Evolutionary conservation across 2,797 vertebrate genomes (phyloP).

Genomic region (Macrochelys suwanniensis): DNA sequence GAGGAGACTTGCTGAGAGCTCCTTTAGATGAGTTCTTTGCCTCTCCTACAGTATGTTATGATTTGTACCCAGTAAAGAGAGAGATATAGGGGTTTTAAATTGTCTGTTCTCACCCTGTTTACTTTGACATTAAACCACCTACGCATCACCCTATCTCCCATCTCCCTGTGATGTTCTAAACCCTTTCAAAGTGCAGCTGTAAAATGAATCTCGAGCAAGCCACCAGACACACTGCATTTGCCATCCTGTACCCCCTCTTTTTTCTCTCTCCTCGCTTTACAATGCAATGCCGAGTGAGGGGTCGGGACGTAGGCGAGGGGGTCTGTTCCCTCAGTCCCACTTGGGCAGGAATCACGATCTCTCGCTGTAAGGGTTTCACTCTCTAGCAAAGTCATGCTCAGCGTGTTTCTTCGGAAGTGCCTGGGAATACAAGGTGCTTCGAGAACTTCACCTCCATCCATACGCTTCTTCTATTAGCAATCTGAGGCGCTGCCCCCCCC

Average conservation of each 20-base stretch:
- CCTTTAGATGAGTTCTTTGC: constrained; percentile 75
- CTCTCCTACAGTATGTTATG: constrained; percentile 59
- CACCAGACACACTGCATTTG: background rate
- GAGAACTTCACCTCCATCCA: constrained; percentile 14
- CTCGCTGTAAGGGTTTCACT: background rate
- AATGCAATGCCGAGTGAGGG: background rate
- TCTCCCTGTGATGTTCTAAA: constrained; percentile 25
- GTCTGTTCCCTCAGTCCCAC: background rate
- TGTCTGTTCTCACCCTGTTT: constrained; percentile 79
- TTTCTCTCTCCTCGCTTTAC: background rate
- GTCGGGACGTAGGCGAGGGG: background rate
- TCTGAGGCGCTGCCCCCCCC: constrained; percentile 38
- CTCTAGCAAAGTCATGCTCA: background rate
- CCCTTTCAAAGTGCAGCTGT: constrained; percentile 13
- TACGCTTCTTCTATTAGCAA: background rate
- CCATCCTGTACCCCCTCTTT: background rate
- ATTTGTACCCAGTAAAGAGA: constrained; percentile 72
- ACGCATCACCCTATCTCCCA: constrained; percentile 14
- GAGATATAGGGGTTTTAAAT: constrained; percentile 69
- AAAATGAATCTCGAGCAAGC: background rate
- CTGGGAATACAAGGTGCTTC: constrained; percentile 3
- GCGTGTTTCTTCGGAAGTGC: background rate
- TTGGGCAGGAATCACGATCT: background rate
- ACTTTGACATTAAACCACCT: constrained; percentile 76
- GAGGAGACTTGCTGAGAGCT: constrained; percentile 81